phyloP scores from a whole-genome alignment of 1,140 invertebrate species.

The Listronotus bonariensis region DNA sequence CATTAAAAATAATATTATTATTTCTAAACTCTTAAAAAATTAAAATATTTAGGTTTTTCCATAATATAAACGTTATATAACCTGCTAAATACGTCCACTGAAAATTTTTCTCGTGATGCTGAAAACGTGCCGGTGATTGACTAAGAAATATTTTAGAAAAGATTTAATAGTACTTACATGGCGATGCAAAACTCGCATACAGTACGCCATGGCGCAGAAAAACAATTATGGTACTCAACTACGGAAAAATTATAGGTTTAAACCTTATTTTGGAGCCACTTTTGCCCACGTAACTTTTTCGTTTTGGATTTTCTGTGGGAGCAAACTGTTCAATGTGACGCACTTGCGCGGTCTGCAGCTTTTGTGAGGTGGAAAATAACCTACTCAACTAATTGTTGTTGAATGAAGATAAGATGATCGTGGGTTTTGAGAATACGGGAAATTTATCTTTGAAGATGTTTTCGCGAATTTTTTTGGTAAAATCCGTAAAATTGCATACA shows the following conservation, averaged over 20 bases:
- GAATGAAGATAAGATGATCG: not conserved
- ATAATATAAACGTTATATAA: not conserved
- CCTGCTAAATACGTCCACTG: not conserved
- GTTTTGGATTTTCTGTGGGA: not conserved
- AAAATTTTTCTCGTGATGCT: not conserved
- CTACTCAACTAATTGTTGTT: constrained; percentile 7
- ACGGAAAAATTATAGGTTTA: not conserved
- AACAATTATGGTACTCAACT: constrained; percentile 11
- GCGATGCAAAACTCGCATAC: constrained; percentile 73
- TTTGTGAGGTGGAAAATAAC: constrained; percentile 22
- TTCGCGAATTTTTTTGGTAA: not conserved
- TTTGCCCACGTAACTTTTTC: constrained; percentile 16
- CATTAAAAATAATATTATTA: too few relatives aligned
- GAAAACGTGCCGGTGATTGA: not conserved
- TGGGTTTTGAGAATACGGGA: not conserved
- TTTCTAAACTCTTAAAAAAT: too few relatives aligned
- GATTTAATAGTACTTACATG: constrained; percentile 61
- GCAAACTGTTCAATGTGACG: constrained; percentile 6
- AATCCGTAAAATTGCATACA: too few relatives aligned
- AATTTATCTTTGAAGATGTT: constrained; percentile 16
- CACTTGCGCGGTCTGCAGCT: constrained; percentile 20
- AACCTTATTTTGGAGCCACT: constrained; percentile 13
- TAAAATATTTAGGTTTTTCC: not conserved
- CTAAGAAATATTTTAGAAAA: not conserved
- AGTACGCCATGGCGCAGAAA: constrained; percentile 69